A percentile compares a stretch with the other conserved stretches of the same genome.
Conservation (phyloP, 2,113 vertebrate genomes). For the Tachuris rubrigastra region DNA sequence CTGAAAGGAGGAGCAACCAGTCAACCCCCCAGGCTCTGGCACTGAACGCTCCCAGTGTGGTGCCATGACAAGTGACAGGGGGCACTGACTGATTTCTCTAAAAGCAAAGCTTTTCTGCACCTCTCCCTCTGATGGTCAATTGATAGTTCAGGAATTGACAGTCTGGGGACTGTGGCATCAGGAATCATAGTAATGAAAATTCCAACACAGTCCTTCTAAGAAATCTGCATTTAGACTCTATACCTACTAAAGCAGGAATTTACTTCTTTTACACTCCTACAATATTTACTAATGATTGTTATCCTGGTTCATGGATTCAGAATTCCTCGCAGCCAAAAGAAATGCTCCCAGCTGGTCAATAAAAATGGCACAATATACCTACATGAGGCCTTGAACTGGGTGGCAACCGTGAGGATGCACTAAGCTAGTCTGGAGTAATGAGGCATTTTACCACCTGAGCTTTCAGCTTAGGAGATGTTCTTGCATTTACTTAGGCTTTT, state of each 20-base stretch:
- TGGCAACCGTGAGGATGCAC: background rate
- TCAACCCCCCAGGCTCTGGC: background rate
- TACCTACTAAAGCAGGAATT: background rate
- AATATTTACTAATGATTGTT: background rate
- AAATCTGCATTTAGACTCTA: background rate
- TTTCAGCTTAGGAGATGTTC: background rate
- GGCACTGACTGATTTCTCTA: background rate
- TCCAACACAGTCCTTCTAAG: background rate
- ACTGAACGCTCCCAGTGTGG: background rate
- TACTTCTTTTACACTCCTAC: background rate
- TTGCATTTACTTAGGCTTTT: background rate
- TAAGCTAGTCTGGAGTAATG: background rate
- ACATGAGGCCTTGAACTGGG: background rate
- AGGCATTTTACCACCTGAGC: background rate
- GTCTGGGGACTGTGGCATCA: background rate
- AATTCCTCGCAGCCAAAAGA: background rate
- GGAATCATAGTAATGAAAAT: background rate
- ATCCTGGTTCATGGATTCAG: background rate
- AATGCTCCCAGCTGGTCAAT: background rate
- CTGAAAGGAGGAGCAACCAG: conserved; percentile 59
- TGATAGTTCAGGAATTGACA: background rate
- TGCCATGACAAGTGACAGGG: background rate
- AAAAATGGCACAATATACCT: background rate
- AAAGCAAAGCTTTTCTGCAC: background rate
- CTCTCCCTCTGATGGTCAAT: background rate